Percentiles rank a stretch among this genome's conserved stretches.
phyloP scores from a whole-genome alignment of 2,797 vertebrate genomes.

The Spatula versicolor region DNA sequence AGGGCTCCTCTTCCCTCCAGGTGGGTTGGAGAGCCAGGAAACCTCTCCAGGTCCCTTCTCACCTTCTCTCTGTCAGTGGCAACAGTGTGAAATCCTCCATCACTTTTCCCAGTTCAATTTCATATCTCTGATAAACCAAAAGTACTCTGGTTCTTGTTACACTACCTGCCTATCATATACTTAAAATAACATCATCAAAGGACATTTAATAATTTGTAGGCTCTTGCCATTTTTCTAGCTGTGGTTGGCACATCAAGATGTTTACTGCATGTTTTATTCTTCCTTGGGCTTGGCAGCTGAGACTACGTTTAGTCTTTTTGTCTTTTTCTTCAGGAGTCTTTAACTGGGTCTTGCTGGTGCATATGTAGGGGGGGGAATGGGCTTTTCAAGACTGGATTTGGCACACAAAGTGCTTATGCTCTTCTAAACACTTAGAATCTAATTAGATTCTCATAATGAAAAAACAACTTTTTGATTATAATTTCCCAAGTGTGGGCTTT shows the following conservation, averaged over 20 bases:
- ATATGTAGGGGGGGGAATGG: not conserved
- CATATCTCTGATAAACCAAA: not conserved
- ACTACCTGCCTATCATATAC: not conserved
- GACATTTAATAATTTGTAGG: not conserved
- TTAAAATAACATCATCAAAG: not conserved
- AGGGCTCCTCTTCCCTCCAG: not conserved
- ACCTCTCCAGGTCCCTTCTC: not conserved
- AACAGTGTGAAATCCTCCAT: not conserved
- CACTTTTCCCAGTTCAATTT: not conserved
- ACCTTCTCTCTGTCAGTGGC: not conserved
- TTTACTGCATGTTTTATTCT: fast-evolving
- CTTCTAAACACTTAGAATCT: not conserved
- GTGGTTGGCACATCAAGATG: not conserved
- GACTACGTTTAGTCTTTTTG: fast-evolving
- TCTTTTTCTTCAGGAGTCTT: not conserved
- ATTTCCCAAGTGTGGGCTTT: not conserved
- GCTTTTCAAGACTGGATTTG: not conserved
- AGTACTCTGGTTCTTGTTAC: not conserved
- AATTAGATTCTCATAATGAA: not conserved
- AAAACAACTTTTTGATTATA: not conserved
- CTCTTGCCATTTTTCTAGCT: not conserved
- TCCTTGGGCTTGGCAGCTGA: fast-evolving
- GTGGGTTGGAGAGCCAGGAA: not conserved
- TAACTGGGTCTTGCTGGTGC: not conserved
- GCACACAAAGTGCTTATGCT: not conserved